phyloP scores from a whole-genome alignment of 2,888 invertebrate species.

The Craniophora ligustri region DNA sequence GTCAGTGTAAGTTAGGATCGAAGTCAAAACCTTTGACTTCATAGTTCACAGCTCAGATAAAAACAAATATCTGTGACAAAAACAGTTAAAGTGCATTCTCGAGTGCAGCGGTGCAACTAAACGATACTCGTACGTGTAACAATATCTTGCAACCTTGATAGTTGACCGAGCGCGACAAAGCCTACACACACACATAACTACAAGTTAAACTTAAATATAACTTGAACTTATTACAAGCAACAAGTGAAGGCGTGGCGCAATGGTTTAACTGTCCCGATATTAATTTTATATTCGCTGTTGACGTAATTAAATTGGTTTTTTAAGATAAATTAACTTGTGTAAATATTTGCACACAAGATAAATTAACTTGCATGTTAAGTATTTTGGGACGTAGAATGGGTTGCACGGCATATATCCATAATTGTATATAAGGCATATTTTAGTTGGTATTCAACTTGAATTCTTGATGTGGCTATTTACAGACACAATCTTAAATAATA shows the following conservation, averaged over 20 bases:
- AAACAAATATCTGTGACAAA: conserved; percentile 11
- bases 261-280: conserved; percentile 32
- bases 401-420: background rate
- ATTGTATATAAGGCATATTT: no score
- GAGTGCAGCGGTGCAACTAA: conserved; percentile 45
- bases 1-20: no score
- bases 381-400: background rate
- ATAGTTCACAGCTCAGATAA: background rate
- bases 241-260: conserved; percentile 26
- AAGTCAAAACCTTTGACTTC: no score
- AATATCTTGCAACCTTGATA: conserved; percentile 59
- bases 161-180: conserved; percentile 54
- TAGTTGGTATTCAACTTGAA: background rate
- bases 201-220: conserved; percentile 2
- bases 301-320: conserved; percentile 10
- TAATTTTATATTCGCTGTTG: conserved; percentile 12
- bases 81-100: conserved; percentile 33
- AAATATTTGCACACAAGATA: background rate
- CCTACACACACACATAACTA: conserved; percentile 22
- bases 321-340: background rate
- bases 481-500: no score
- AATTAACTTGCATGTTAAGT: no score
- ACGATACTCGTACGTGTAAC: conserved; percentile 44
- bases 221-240: conserved; percentile 3
- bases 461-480: no score